Base-by-base conservation (phyloP, 2,797 vertebrate species). In the Leptatherina wallacei region DNA sequence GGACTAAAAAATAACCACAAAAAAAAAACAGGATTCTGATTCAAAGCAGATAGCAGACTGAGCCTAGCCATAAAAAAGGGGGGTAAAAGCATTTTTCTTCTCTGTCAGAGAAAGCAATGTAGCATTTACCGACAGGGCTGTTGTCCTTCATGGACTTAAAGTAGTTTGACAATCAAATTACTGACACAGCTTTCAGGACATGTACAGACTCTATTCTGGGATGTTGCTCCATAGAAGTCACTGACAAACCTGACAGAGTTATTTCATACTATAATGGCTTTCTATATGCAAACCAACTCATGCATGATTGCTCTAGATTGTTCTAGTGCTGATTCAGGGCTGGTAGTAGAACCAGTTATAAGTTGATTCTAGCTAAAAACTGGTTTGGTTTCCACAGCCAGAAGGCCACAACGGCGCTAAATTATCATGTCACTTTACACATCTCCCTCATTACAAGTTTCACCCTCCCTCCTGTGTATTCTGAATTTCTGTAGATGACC, bases 161-260 rank as follows among this genome's bases (percentile, higher is more conserved):
- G 55, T 6, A 18, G 49, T 71, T 68, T 40, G 42, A 33, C 35
- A 75, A 51, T 60, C 54, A 57, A 61, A 61, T 69, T 74, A 81
- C 76, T 61, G 58, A 65, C 55, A 33, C 65, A 58, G 14, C 60
- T 68, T 38, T 61, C 24, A 24, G 47, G 58, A 69, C 58, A 35
- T 40, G 67, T 11, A 4, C n/a, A 51, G 9, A 51, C 49, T 51
- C n/a, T 8, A 27, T 59, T 54, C 27, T 0, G 38, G 12, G 71
- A 42, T 54, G 11, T 2, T 29, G 11, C 10, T 54, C 52, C 52
- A 6, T 24, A 54, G 5, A 54, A 54, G 27, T 27, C 11, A 16
- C 24, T 4, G 13, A 54, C 52, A 14, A 54, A 54, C 27, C 52
- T 29, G 27, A 16, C 52, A 27, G 52, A 29, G 24, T 29, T 16